A percentile compares a stretch with the other conserved stretches of the same genome.
Evolutionary conservation across 2,113 vertebrate species (phyloP).

Genomic region (Hyaena hyaena): DNA sequence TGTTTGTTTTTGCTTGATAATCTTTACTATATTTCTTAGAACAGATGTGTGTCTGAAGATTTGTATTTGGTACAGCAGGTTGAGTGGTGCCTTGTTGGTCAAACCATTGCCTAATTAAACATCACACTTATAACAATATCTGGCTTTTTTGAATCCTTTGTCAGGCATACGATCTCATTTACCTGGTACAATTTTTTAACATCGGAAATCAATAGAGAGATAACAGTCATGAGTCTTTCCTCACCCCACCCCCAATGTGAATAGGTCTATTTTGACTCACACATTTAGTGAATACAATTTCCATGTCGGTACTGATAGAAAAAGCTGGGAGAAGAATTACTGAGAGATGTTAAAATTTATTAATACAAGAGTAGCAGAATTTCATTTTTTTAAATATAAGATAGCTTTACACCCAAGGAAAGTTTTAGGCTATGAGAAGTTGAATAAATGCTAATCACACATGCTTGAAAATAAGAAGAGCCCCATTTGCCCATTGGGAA

Average conservation of each 20-base stretch:
- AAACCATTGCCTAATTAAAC: slow-evolving; percentile 33
- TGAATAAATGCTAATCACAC: neutral
- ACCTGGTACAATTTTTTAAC: neutral
- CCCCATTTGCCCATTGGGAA: neutral
- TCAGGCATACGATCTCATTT: neutral
- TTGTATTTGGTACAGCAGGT: neutral
- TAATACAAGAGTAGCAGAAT: neutral
- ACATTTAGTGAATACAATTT: neutral
- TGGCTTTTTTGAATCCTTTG: slow-evolving; percentile 11
- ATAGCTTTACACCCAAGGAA: neutral
- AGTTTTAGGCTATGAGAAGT: neutral
- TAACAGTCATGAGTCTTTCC: neutral
- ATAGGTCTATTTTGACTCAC: neutral
- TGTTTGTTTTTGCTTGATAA: neutral
- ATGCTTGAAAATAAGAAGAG: neutral
- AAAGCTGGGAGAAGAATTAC: neutral
- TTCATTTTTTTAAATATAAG: neutral
- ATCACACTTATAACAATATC: neutral
- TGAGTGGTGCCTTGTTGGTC: neutral
- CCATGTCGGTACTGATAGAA: neutral
- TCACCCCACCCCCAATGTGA: neutral
- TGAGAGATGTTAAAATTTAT: neutral
- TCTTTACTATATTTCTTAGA: slow-evolving; percentile 27
- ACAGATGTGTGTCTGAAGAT: neutral
- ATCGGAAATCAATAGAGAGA: neutral